These are phyloP conservation scores for Coleophora flavipennella DNA, from an alignment of 2,888 invertebrate genomes.

Conservation along the genomic window DNA sequence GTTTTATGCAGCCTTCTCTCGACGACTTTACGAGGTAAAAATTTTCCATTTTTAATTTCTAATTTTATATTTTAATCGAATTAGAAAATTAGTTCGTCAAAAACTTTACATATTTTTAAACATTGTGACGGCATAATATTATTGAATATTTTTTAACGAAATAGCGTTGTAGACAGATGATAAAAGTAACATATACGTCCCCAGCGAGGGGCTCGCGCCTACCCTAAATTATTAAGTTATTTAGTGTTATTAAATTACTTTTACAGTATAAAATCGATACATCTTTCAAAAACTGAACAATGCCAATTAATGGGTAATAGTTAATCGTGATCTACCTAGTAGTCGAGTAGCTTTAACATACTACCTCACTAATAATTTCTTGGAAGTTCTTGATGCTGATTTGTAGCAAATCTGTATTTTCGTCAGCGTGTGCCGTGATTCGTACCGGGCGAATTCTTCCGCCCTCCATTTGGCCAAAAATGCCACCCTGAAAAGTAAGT, in stretches of 20 bases:
- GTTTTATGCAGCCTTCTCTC: too few species aligned
- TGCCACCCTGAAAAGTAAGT: conserved; percentile 16
- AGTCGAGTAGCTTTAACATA: conserved; percentile 3
- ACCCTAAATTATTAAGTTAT: too few species aligned
- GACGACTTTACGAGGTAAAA: too few species aligned
- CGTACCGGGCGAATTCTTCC: conserved; percentile 15
- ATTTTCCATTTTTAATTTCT: too few species aligned
- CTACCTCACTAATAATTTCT: conserved; percentile 16
- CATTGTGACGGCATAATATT: too few species aligned
- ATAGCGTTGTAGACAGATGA: too few species aligned
- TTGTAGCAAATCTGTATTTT: conserved; percentile 21
- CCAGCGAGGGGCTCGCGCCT: too few species aligned
- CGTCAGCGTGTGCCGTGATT: conserved; percentile 18
- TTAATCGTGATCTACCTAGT: neutral
- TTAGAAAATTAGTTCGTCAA: too few species aligned
- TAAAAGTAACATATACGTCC: too few species aligned
- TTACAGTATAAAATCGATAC: neutral
- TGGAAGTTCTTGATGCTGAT: conserved; percentile 21
- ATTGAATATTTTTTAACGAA: too few species aligned
- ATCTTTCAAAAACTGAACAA: neutral
- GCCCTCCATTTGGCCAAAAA: conserved; percentile 23
- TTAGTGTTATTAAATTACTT: neutral
- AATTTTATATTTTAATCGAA: too few species aligned
- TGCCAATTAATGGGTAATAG: neutral
- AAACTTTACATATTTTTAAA: too few species aligned